phyloP scores from a whole-genome alignment of 2,113 vertebrate species.

The Actenoides hombroni region DNA sequence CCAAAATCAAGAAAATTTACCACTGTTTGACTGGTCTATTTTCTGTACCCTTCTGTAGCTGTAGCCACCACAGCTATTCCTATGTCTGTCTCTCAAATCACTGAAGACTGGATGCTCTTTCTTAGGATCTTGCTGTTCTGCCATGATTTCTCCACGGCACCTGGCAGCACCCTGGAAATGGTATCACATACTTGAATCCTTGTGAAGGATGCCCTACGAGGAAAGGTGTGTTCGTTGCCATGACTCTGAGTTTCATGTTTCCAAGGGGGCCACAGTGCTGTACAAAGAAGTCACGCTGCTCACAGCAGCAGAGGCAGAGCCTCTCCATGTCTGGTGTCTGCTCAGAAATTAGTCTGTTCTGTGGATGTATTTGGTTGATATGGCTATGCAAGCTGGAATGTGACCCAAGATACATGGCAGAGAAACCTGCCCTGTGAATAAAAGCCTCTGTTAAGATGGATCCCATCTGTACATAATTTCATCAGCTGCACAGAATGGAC shows the following conservation, averaged over 20 bases:
- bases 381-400: neutral
- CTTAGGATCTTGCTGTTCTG: neutral
- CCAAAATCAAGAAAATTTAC: neutral
- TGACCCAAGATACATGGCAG: neutral
- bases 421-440: slow-evolving; percentile 35
- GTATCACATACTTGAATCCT: neutral
- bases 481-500: slow-evolving; percentile 15
- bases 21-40: neutral
- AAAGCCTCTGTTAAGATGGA: slow-evolving; percentile 34
- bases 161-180: neutral
- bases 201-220: neutral
- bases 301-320: neutral
- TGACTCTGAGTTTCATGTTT: neutral
- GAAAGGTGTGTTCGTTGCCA: neutral
- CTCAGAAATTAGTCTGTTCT: neutral
- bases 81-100: neutral
- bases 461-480: slow-evolving; percentile 49
- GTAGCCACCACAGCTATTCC: neutral
- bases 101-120: neutral
- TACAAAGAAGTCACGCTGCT: neutral
- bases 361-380: neutral
- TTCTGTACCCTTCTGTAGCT: neutral
- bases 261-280: neutral
- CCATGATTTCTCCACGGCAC: neutral
- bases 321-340: neutral